Evolutionary conservation across 2,888 invertebrate species (phyloP).

Genomic region (Patella ulyssiponensis): DNA sequence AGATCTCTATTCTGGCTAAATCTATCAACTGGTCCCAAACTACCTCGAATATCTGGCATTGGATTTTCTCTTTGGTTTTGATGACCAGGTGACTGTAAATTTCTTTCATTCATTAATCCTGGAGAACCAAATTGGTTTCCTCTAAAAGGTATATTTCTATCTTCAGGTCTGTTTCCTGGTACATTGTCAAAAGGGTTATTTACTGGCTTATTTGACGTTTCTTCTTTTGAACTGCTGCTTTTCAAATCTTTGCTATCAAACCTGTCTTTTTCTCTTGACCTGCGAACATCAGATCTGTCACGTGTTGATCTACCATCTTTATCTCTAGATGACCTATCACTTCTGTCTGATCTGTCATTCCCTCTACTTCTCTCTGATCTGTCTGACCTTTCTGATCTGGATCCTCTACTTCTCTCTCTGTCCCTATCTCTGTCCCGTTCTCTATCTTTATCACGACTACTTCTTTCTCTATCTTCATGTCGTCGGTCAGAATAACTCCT

Average conservation of each 20-base stretch:
- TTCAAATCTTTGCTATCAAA: slow-evolving; percentile 1
- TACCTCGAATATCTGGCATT: no score
- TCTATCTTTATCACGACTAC: slow-evolving; percentile 33
- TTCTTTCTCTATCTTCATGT: slow-evolving; percentile 33
- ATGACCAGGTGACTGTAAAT: no score
- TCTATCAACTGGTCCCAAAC: no score
- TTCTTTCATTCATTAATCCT: no score
- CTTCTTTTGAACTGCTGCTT: slow-evolving; percentile 10
- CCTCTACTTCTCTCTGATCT: slow-evolving; percentile 35
- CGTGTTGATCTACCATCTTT: slow-evolving; percentile 23
- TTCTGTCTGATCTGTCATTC: slow-evolving; percentile 34
- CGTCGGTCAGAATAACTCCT: slow-evolving; percentile 30
- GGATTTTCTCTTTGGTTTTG: no score
- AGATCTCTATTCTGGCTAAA: no score
- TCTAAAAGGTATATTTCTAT: neutral
- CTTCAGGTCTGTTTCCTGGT: slow-evolving; percentile 17
- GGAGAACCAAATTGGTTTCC: no score
- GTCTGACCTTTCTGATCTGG: slow-evolving; percentile 29
- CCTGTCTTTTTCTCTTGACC: slow-evolving; percentile 15
- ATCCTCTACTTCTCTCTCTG: slow-evolving; percentile 30
- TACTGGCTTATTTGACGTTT: slow-evolving; percentile 1
- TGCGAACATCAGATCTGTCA: slow-evolving; percentile 21
- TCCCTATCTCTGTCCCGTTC: slow-evolving; percentile 60
- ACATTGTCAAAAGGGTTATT: slow-evolving; percentile 12
- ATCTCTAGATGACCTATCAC: slow-evolving; percentile 39